Percentiles rank a stretch among this genome's conserved stretches.
phyloP scores from a whole-genome alignment of 2,113 vertebrate species.

The Andinoacara biseriatus region DNA sequence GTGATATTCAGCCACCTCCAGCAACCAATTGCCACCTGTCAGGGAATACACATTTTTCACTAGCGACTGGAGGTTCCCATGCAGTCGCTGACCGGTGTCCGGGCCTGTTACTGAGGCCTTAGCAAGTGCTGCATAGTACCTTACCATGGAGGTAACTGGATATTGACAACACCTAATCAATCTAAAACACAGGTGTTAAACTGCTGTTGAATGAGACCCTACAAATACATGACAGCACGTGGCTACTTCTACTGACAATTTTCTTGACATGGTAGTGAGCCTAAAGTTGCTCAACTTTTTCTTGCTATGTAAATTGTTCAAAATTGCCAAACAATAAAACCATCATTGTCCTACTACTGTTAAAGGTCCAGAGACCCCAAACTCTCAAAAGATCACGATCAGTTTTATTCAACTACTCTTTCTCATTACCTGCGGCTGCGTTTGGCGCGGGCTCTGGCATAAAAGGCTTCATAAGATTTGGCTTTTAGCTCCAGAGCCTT shows the following conservation, averaged over 20 bases:
- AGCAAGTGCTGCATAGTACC: not conserved
- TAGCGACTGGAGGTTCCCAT: not conserved
- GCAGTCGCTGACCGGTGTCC: not conserved
- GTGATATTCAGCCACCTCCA: no score
- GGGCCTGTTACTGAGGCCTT: not conserved
- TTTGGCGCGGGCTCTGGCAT: constrained; percentile 82
- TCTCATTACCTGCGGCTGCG: constrained; percentile 77
- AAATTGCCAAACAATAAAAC: not conserved
- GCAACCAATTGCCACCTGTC: no score
- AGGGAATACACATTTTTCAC: not conserved
- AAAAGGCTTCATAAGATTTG: constrained; percentile 97
- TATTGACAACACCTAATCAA: not conserved
- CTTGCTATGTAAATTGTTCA: not conserved
- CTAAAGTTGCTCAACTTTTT: not conserved
- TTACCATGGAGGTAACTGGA: not conserved
- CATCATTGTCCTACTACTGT: not conserved
- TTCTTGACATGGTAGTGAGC: not conserved
- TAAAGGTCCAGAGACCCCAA: not conserved
- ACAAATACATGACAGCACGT: not conserved
- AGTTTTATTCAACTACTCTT: not conserved
- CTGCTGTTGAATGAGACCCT: not conserved
- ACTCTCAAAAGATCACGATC: not conserved
- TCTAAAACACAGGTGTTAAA: not conserved
- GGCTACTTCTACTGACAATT: not conserved
- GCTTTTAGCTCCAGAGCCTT: constrained; percentile 97